Evolutionary conservation across 2,113 vertebrate species (phyloP), one percentile per base, ranked within the genome.

Genomic region (Neolamprologus tretocephalus): DNA sequence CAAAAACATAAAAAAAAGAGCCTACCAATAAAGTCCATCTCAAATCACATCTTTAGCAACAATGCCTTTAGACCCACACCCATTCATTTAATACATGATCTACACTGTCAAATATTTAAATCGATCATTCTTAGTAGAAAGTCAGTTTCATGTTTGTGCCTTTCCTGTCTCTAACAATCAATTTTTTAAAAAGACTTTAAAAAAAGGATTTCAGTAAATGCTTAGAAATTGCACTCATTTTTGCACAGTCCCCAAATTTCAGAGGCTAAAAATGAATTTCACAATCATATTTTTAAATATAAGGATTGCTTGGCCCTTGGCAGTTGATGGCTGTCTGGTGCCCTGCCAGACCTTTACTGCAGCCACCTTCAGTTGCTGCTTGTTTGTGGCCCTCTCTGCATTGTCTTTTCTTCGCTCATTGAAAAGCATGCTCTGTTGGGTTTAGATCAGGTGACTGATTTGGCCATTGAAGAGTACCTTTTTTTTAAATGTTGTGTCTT

Each of bases 161-260:
- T 17, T 47, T 75, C 66, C 66, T 73, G 12, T 45, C 37, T 42
- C 66, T n/a, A 37, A 13, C 31, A 66, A 37, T 66, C 3, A 7
- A 13, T n/a, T 8, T 33, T 31, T 19, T 0, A 33, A 63, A 28
- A 16, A 45, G 13, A 45, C 19, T 68, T 68, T 40, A 0, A 17
- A 23, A 73, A 73, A 1, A 47, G 4, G 21, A 17, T 28, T 45
- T 45, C 6, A 5, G 3, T 73, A 73, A 73, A 26, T 26, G 14
- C n/a, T 68, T 40, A 4, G 35, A 40, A 40, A 40, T 23, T 68
- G 35, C 11, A 40, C 19, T 68, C 1, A 45, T 16, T 73, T 28
- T 47, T 45, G 6, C 14, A 17, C 13, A 73, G 40, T 11, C 21
- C 21, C 9, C 13, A 26, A 17, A 26, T 73, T 73, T 73, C 9